Evolutionary conservation across 2,797 vertebrate species (phyloP).

Genomic region (Gallinago solitaria): DNA sequence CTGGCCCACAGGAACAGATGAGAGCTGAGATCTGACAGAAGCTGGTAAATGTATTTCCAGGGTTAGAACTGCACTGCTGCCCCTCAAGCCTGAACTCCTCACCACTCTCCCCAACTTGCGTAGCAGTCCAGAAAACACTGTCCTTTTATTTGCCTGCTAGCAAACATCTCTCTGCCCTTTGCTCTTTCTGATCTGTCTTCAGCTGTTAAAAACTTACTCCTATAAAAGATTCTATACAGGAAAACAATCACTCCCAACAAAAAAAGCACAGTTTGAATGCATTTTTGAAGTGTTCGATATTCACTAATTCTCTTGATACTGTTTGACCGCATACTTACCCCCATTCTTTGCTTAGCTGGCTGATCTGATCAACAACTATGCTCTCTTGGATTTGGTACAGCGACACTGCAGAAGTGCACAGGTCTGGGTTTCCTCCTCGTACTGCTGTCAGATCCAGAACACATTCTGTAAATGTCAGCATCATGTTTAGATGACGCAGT

Average conservation of each 20-base stretch:
- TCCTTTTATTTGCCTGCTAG: background rate
- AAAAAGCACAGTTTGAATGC: background rate
- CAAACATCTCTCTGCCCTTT: background rate
- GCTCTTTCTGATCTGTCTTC: background rate
- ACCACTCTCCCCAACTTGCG: background rate
- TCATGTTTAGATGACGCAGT: constrained; percentile 90
- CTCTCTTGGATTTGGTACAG: constrained; percentile 95
- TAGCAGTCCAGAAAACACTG: background rate
- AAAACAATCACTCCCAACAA: background rate
- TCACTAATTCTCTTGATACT: background rate
- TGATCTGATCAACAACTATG: constrained; percentile 96
- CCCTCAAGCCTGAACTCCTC: background rate
- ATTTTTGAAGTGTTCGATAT: background rate
- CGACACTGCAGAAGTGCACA: constrained; percentile 86
- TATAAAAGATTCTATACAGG: background rate
- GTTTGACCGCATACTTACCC: constrained; percentile 79
- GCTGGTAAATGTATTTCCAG: background rate
- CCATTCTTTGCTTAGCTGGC: constrained; percentile 97
- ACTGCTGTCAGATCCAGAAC: constrained; percentile 91
- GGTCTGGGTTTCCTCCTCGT: constrained; percentile 82
- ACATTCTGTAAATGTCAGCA: constrained; percentile 94
- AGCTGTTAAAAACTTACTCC: background rate
- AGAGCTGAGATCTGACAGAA: background rate
- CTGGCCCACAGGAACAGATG: background rate
- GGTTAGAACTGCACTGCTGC: background rate